These are phyloP conservation scores for Zelostemma sp. DNA, from an alignment of 1,140 invertebrate species.

Conservation along the genomic window DNA sequence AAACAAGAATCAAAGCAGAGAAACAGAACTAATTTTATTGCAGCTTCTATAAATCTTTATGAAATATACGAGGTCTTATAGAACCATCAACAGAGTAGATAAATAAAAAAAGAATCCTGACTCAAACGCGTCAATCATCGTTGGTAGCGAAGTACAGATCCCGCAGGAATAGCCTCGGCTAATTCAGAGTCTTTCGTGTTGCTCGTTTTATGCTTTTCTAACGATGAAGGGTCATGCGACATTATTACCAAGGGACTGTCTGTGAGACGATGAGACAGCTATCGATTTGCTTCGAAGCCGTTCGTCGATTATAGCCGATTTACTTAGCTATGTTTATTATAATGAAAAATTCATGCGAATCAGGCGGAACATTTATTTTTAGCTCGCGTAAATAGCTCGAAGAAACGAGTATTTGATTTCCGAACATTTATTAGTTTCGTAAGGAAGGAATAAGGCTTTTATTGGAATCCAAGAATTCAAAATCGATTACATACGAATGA, in stretches of 20 bases:
- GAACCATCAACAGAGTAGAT: not conserved
- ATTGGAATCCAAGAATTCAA: too few relatives aligned
- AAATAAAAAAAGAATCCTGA: conserved; percentile 32
- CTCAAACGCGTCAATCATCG: conserved; percentile 42
- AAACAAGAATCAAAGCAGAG: too few relatives aligned
- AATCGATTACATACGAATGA: too few relatives aligned
- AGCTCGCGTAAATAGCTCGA: conserved; percentile 20
- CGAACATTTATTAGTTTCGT: too few relatives aligned
- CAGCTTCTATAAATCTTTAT: too few relatives aligned
- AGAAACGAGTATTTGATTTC: conserved; percentile 35
- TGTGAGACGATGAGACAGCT: conserved; percentile 36
- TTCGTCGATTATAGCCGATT: conserved; percentile 38
- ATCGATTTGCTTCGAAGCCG: conserved; percentile 50
- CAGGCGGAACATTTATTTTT: conserved; percentile 36
- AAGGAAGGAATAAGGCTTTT: too few relatives aligned
- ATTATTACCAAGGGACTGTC: conserved; percentile 55
- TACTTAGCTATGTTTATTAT: conserved; percentile 11
- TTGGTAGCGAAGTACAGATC: conserved; percentile 40
- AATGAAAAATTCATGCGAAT: conserved; percentile 42
- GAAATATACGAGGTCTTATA: too few relatives aligned
- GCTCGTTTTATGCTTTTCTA: conserved; percentile 46
- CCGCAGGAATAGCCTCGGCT: conserved; percentile 51
- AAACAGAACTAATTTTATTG: too few relatives aligned
- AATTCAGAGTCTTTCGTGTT: conserved; percentile 56
- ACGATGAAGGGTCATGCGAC: conserved; percentile 53